Evolutionary conservation across 2,113 vertebrate species (phyloP), one percentile per base, ranked within the genome.

Genomic region (Penelope pileata): DNA sequence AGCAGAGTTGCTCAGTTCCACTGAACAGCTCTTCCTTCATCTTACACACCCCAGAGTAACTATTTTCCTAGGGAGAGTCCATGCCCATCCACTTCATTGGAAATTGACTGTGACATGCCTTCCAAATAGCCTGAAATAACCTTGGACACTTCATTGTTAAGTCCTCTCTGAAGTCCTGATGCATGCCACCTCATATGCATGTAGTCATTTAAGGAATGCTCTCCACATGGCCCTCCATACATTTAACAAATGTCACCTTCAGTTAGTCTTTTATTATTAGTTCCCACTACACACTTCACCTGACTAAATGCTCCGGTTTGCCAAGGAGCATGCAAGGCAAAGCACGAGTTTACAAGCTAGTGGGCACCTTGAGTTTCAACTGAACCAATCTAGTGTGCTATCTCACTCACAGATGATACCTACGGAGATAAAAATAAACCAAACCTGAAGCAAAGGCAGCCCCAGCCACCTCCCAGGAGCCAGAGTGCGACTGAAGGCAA

Each of bases 71-170:
- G 47, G 60, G 54, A 38, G 16, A 19, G 7, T 9, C 23, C 47
- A 6, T 1, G 4, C 10, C n/a, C 66, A 4, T 7, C 59, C 45
- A 1, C 8, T 21, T 3, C 43, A 2, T 4, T 1, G 16, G 30
- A n/a, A 40, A 45, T 0, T 2, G 26, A 18, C 21, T 27, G 64
- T 9, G 6, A 47, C 29, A 48, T 16, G 40, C 53, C 45, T 54
- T n/a, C 76, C 30, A 2, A 48, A 29, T 32, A 8, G 19, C 40
- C n/a, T 0, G 11, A 10, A 13, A 30, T 54, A 34, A 6, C 54
- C 17, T 30, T 2, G 7, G 13, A 11, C 9, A 2, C 59, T 43
- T 4, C 16, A 18, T 67, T 45, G 62, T 48, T 1, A 17, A 38
- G 7, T 15, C 19, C 22, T 12, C 48, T 50, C 48, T 8, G 36